Base-by-base conservation (phyloP, 2,888 invertebrate species). In the Apotomis betuletana region DNA sequence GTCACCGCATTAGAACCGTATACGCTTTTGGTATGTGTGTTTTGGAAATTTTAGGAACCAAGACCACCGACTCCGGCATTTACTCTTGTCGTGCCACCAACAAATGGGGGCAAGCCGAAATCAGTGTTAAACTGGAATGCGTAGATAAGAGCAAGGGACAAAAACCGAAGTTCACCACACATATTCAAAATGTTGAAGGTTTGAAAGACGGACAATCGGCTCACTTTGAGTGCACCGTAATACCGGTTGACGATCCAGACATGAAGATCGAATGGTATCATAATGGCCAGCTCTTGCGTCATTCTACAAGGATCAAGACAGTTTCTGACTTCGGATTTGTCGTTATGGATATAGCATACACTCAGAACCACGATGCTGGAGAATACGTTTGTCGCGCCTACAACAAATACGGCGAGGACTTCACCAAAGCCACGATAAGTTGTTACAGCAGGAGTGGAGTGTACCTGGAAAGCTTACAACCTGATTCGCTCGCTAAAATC, bases 1-100 rank as follows among this genome's bases (percentile, higher is more conserved):
- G 97, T 88, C 98, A 98, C 86, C 96, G 99, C 75, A 96, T 96
- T 74, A 95, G 98, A 84, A 99, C 99, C 10, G 98, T 98, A 12
- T 97, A 99, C 85, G 99, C 99, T 13, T 99, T 99, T 87, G 99
- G 99, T 69, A 98, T 98, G 96, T 98, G 99, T 36, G 98, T 99
- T 58, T 94, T 99, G 57, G 99, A 99, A 94, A 97, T 99, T 79
- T 94, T 98, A 27, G 99, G 99, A 75, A 98, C 98, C 0, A 98
- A 98, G 85, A 97, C 97, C 73, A 96, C 97, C 86, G 99, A 99
- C 88, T 96, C 97, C 41, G 99, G 99, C 57, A 95, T 95, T 44
- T 98, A 98, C 85, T 96, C 96, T 0, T 98, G 98, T 86, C 94
- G 96, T 74, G 98, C 98, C 3, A 97, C 97, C 0, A 98, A 98